Base-by-base conservation (phyloP, 2,888 invertebrate genomes). In the Oconnorella tubifera region DNA sequence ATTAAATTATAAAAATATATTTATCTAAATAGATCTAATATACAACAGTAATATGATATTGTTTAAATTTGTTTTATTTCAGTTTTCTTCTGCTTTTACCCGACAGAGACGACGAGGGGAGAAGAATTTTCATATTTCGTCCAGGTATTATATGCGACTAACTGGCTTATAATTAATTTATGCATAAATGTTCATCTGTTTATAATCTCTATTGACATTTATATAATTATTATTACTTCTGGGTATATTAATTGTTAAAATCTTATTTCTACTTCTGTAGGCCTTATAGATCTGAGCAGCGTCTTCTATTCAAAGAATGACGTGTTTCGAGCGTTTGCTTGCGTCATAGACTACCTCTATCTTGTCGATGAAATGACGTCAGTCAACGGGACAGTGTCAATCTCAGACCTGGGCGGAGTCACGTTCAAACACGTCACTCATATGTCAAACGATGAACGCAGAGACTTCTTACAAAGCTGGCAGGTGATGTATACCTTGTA, bases 391-490 rank as follows among this genome's bases (percentile, higher is more conserved):
- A 28, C 63, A 2, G 60, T 64, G 48, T 50, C 55, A 50, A 29
- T 66, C 33, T 32, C 63, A 32, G 66, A 66, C 32, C 27, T 60
- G 32, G 63, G 59, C 4, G 63, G 63, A 28, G 59, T 64, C 57
- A 61, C 51, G 50, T 31, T 60, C 27, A 63, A 60, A 50, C 66
- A 66, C 10, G 25, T 51, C 33, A 56, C 28, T 14, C 40, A 40
- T 32, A 51, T 56, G 4, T 53, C 63, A 2, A 29, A 59, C n/a
- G 63, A 60, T 25, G 66, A 66, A n/a, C 53, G 59, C 50, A 63
- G 60, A 25, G 59, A 59, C 28, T 63, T 63, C 40, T 29, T 53
- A 29, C 64, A 66, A 29, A 50, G 57, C 56, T 66, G 66, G 66
- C 62, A 64, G 63, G 66, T 66, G 28, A 14, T 14, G 1, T n/a